Evolutionary conservation across 2,888 invertebrate species (phyloP).

Genomic region (Cephonodes hylas): DNA sequence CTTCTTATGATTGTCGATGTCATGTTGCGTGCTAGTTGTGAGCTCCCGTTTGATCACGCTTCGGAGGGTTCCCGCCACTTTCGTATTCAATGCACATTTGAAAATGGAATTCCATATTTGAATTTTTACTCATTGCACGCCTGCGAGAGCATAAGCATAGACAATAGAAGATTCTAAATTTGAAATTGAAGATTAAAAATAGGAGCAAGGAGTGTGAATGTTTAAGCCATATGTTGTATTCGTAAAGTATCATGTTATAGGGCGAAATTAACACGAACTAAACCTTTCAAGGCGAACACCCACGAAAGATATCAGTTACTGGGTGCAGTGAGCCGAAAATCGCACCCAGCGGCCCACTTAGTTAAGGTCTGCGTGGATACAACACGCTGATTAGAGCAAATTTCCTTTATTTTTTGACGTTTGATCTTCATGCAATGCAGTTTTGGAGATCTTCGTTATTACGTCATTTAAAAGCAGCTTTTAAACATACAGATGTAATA

Average conservation of each 20-base stretch:
- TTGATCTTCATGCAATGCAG: neutral
- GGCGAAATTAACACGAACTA: neutral
- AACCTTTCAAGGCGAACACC: neutral
- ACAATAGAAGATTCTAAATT: neutral
- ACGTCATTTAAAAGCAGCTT: too few relatives aligned
- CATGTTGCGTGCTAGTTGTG: constrained; percentile 68
- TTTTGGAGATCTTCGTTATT: too few relatives aligned
- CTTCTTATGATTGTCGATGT: constrained; percentile 77
- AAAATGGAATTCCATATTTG: constrained; percentile 11
- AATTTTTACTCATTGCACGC: constrained; percentile 2
- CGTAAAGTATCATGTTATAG: too few relatives aligned
- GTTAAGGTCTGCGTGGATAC: neutral
- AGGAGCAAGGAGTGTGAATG: neutral
- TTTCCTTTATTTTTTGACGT: neutral
- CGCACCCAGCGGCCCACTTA: neutral
- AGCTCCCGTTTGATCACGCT: constrained; percentile 57
- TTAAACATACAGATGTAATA: too few relatives aligned
- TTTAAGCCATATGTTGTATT: too few relatives aligned
- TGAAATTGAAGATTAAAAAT: neutral
- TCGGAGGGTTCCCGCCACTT: constrained; percentile 49
- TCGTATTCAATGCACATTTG: constrained; percentile 30
- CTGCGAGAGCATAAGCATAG: neutral
- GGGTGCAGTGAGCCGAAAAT: constrained; percentile 1
- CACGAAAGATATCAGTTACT: constrained; percentile 5
- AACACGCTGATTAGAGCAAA: neutral